Base-by-base conservation (phyloP, 2,113 vertebrate genomes). In the Xerus inauris region DNA sequence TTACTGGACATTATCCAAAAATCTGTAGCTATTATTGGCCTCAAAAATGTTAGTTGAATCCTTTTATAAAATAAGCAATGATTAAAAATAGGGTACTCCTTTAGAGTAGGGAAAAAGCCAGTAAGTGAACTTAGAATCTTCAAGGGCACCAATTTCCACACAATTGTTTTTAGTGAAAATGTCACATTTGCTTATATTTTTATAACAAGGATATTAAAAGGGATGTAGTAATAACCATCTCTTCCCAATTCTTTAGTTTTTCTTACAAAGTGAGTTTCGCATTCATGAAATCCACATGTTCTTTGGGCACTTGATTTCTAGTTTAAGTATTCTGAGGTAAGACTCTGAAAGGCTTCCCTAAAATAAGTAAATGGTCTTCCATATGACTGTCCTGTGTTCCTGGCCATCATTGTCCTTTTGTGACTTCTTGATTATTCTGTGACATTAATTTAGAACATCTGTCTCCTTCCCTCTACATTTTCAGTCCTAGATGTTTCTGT, bases 1-100 rank as follows among this genome's bases (percentile, higher is more conserved):
- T 80, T 94, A 76, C 40, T 95, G 75, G 95, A 87, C 20, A 76
- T 35, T 94, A 49, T 94, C 59, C 87, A 97, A 90, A 91, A 92
- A 73, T 40, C 0, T 84, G 16, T 65, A 94, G 28, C 16, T 79
- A 89, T 64, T 67, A 6, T 79, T 80, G 57, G 51, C 57, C 51
- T 85, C 79, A 94, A 71, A 32, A 69, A 84, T 91, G 19, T 45
- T 77, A 67, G 32, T 45, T 82, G n/a, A 81, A 80, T 57, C 81
- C 0, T 69, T 83, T 89, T 35, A 45, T 3, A 91, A 62, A 83
- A 93, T 93, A 86, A 96, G 59, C 22, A 94, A 64, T 81, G 8
- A 57, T 73, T 94, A 72, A 93, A 96, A 89, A 64, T 80, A 90
- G 4, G 30, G 6, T 67, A 22, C 2, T 22, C 1, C 40, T 65